Evolutionary conservation across 2,888 invertebrate species (phyloP), one percentile per base, ranked within the genome.

Genomic region (Ephialtes manifestator): DNA sequence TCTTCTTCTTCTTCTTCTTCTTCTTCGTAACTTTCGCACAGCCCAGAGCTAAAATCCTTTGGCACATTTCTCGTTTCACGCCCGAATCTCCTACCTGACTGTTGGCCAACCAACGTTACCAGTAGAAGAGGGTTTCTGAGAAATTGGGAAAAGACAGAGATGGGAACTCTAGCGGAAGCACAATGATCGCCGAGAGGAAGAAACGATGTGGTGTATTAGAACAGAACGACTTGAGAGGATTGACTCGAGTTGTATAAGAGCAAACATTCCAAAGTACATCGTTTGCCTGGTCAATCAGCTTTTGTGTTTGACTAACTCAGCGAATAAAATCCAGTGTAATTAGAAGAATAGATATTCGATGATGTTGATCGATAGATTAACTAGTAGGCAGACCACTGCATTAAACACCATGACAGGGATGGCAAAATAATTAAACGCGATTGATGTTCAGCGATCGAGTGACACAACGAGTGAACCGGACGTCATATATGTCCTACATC

Each of bases 391-490:
- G 24, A 15, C 58, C 58, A 55, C 53, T 20, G 53, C 20, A 10
- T 55, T 24, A 55, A 8, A 1, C 24, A 8, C 3, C 2, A 55
- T 55, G 48, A 48, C 46, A 11, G n/a, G 2, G 20, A 8, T 5
- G 86, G 86, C 86, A 87, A 89, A 89, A 89, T 90, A 88, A 90
- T 90, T 90, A 81, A 87, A 87, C 86, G 87, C 86, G 86, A 87
- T 89, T 88, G 89, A 89, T 83, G 89, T 79, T 87, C 84, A 83
- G 51, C 51, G 70, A 35, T 51, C 51, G 35, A n/a, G 31, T n/a
- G 18, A 51, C 31, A 20, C 20, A 13, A 35, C 70, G 70, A 20
- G 53, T 35, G 10, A 51, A 53, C 35, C 35, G 35, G n/a, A 51
- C 51, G 18, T 10, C 18, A 20, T n/a, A 5, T 10, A 28, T 51